These are phyloP conservation scores for Orchesella flavescens DNA, from an alignment of 2,888 invertebrate genomes.

Conservation along the genomic window DNA sequence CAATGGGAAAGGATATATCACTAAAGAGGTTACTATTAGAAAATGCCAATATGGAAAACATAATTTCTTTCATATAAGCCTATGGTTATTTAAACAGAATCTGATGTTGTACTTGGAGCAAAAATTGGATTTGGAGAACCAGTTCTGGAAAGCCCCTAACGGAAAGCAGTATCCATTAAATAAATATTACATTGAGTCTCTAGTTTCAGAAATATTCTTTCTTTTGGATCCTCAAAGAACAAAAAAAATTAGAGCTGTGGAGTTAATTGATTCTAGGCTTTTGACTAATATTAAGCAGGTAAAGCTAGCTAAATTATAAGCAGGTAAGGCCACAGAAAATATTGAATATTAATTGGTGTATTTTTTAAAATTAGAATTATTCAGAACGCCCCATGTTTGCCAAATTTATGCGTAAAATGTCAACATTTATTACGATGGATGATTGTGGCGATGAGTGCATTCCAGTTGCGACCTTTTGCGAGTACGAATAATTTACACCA, in stretches of 20 bases:
- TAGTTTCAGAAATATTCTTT: constrained; percentile 28
- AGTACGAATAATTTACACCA: neutral
- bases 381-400: constrained; percentile 9
- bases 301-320: neutral
- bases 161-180: neutral
- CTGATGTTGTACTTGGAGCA: neutral
- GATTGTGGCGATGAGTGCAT: neutral
- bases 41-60: neutral
- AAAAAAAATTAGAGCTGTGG: neutral
- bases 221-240: constrained; percentile 19
- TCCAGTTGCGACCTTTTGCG: neutral
- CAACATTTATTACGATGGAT: neutral
- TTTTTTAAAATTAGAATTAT: neutral
- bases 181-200: neutral
- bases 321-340: too few relatives aligned
- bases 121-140: neutral
- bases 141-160: neutral
- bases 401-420: neutral
- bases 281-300: neutral
- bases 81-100: neutral
- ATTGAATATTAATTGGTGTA: too few relatives aligned
- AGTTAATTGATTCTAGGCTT: constrained; percentile 8
- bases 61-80: neutral
- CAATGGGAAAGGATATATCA: constrained; percentile 12
- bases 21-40: constrained; percentile 18